Evolutionary conservation across 2,888 invertebrate species (phyloP).

Genomic region (Xestia ashworthii): DNA sequence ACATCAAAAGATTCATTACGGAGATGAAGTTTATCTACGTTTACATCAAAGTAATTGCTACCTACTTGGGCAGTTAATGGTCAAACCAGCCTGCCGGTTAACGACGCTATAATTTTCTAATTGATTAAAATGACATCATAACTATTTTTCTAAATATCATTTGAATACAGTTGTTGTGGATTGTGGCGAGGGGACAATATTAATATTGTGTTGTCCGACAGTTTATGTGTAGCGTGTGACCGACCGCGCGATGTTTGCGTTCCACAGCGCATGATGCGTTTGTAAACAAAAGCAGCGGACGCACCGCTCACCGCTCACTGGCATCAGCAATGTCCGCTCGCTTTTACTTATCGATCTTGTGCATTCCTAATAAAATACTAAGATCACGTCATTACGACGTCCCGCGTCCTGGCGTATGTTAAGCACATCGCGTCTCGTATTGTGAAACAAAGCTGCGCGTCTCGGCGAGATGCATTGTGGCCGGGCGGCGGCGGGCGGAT

Average conservation of each 20-base stretch:
- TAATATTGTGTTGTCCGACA: conserved; percentile 55
- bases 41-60: conserved; percentile 58
- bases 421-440: conserved; percentile 83
- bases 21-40: conserved; percentile 48
- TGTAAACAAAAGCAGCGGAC: conserved; percentile 80
- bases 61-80: conserved; percentile 47
- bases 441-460: conserved; percentile 85
- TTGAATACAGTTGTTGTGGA: conserved; percentile 27
- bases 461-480: conserved; percentile 87
- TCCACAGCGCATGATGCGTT: conserved; percentile 71
- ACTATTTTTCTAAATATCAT: conserved; percentile 48
- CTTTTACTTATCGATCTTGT: conserved; percentile 58
- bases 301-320: conserved; percentile 57
- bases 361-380: conserved; percentile 75
- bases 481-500: conserved; percentile 88
- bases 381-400: conserved; percentile 78
- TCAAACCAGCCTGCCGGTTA: conserved; percentile 49
- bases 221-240: conserved; percentile 73
- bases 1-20: conserved; percentile 56
- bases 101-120: conserved; percentile 60
- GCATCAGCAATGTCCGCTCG: conserved; percentile 53
- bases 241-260: conserved; percentile 71
- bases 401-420: conserved; percentile 85
- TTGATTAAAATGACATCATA: conserved; percentile 64
- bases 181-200: conserved; percentile 36